Percentiles rank a stretch among this genome's conserved stretches.
Conservation (phyloP, 2,888 invertebrate species). For the Eupelmus urozonus region DNA sequence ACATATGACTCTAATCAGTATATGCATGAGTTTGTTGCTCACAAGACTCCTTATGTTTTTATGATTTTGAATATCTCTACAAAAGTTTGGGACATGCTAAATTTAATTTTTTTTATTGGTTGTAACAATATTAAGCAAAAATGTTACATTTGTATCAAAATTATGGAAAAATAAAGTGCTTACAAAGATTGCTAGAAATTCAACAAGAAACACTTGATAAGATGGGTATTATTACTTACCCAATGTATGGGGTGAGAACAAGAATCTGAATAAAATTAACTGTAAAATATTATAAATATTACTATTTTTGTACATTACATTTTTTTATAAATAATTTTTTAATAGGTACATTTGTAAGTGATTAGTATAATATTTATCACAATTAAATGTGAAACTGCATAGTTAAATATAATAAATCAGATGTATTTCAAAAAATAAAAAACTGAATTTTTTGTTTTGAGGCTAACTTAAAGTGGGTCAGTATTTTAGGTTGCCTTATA, state of each 20-base stretch:
- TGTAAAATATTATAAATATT: not conserved
- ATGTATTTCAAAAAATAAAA: too few relatives aligned
- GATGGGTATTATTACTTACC: slow-evolving; percentile 57
- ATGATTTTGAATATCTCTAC: slow-evolving; percentile 1
- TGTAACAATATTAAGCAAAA: slow-evolving; percentile 24
- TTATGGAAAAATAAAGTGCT: slow-evolving; percentile 65
- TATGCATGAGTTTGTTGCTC: slow-evolving; percentile 1
- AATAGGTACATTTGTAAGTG: too few relatives aligned
- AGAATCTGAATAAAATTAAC: slow-evolving; percentile 5
- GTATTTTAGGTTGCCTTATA: too few relatives aligned
- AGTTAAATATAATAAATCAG: too few relatives aligned
- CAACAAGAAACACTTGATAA: slow-evolving; percentile 61
- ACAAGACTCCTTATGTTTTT: slow-evolving; percentile 24
- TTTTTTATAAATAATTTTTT: too few relatives aligned
- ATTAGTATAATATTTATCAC: too few relatives aligned
- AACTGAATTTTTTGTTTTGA: too few relatives aligned
- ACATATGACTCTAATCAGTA: slow-evolving; percentile 44
- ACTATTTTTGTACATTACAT: too few relatives aligned
- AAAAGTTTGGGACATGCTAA: slow-evolving; percentile 10
- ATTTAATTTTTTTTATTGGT: slow-evolving; percentile 5
- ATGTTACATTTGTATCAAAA: slow-evolving; percentile 64
- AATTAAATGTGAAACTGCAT: too few relatives aligned
- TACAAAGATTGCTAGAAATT: slow-evolving; percentile 60
- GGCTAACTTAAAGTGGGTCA: too few relatives aligned
- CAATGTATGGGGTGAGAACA: slow-evolving; percentile 60